Conservation (phyloP, 2,797 vertebrate genomes). For the Arrhamphus sclerolepis region DNA sequence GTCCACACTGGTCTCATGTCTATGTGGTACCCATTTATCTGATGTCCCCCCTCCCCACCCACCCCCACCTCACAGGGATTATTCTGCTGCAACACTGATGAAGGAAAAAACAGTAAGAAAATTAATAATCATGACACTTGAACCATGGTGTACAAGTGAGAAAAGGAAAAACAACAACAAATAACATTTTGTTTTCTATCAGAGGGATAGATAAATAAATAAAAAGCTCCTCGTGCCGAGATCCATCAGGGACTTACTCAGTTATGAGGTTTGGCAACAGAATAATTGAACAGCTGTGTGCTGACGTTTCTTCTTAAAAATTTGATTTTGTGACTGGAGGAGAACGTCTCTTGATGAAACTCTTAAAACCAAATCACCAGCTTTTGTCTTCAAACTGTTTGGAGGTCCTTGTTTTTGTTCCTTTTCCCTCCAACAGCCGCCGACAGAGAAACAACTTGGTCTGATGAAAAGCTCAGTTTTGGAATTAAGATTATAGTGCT, state of each 20-base stretch:
- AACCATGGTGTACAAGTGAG: too few species aligned
- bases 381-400: slow-evolving; percentile 16
- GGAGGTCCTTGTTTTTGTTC: background rate
- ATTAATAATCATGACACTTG: too few species aligned
- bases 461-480: background rate
- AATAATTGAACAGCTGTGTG: slow-evolving; percentile 23
- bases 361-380: slow-evolving; percentile 11
- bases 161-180: too few species aligned
- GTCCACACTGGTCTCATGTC: too few species aligned
- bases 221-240: slow-evolving; percentile 14
- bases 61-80: too few species aligned
- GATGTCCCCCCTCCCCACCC: too few species aligned
- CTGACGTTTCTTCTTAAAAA: slow-evolving; percentile 28
- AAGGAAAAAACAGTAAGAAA: too few species aligned
- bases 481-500: background rate
- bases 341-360: background rate
- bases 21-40: too few species aligned
- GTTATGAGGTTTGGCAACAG: slow-evolving; percentile 10
- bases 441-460: background rate
- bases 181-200: slow-evolving; percentile 9
- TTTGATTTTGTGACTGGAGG: slow-evolving; percentile 6
- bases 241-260: slow-evolving; percentile 13
- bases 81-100: too few species aligned
- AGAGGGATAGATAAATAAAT: slow-evolving; percentile 24
- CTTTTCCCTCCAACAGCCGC: too few species aligned